Conservation (phyloP, 1,140 invertebrate genomes). For the Metaphire vulgaris region DNA sequence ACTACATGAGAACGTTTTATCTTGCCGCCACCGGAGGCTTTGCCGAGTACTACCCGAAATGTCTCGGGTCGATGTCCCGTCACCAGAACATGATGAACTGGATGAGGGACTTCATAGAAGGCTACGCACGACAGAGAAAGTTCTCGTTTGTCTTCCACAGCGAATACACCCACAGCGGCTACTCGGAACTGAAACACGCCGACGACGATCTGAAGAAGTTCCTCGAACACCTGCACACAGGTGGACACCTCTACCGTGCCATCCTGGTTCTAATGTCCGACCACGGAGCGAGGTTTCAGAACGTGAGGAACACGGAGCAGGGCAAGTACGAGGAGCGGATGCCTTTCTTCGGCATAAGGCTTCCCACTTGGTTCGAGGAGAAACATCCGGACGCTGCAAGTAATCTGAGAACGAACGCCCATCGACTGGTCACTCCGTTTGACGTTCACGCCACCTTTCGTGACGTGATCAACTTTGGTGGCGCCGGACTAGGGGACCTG, state of each 20-base stretch:
- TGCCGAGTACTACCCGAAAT: slow-evolving; percentile 53
- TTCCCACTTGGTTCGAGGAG: slow-evolving; percentile 58
- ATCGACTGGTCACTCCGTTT: slow-evolving; percentile 70
- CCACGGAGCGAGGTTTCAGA: slow-evolving; percentile 35
- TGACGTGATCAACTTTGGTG: slow-evolving; percentile 57
- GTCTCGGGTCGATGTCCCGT: slow-evolving; percentile 67
- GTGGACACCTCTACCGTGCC: slow-evolving; percentile 34
- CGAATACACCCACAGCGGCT: slow-evolving; percentile 33
- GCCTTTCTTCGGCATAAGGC: slow-evolving; percentile 68
- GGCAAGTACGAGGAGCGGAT: slow-evolving; percentile 83
- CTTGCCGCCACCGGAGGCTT: slow-evolving; percentile 53
- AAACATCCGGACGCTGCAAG: slow-evolving; percentile 55
- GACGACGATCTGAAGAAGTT: slow-evolving; percentile 33
- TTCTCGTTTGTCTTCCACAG: slow-evolving; percentile 29
- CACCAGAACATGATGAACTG: slow-evolving; percentile 67
- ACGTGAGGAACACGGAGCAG: slow-evolving; percentile 58
- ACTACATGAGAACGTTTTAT: slow-evolving; percentile 80
- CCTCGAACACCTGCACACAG: slow-evolving; percentile 32
- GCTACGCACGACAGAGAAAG: slow-evolving; percentile 13
- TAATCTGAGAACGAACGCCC: slow-evolving; percentile 50
- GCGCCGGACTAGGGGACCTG: neutral
- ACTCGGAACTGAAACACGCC: slow-evolving; percentile 28
- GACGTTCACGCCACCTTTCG: slow-evolving; percentile 69
- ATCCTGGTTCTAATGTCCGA: slow-evolving; percentile 39
- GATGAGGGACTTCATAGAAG: slow-evolving; percentile 55